Conservation (phyloP, 2,888 invertebrate genomes). For the Trachelus tabidus region DNA sequence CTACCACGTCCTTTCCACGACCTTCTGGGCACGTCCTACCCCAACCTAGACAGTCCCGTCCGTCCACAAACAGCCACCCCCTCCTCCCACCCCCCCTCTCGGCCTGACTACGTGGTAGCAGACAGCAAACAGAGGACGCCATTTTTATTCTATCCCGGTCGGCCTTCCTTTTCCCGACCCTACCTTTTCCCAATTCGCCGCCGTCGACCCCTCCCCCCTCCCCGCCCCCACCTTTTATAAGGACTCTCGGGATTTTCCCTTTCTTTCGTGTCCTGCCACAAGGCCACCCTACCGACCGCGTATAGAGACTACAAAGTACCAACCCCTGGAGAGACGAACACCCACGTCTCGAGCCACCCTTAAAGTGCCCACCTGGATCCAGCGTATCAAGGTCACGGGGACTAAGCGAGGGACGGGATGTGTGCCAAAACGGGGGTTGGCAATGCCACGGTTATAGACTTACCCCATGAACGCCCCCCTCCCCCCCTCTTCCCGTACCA, state of each 20-base stretch:
- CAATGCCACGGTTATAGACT: background rate
- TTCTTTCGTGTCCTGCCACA: background rate
- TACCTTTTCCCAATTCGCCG: slow-evolving; percentile 14
- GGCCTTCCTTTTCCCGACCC: slow-evolving; percentile 15
- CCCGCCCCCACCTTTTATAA: background rate
- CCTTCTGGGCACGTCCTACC: slow-evolving; percentile 59
- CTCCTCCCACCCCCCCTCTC: background rate
- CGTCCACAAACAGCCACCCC: slow-evolving; percentile 39
- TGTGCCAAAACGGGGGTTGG: background rate
- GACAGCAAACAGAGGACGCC: background rate
- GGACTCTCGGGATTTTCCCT: background rate
- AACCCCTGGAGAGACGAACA: background rate
- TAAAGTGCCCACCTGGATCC: background rate
- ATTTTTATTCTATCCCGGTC: slow-evolving; percentile 18
- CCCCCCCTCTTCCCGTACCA: background rate
- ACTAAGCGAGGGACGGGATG: background rate
- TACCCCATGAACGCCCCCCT: background rate
- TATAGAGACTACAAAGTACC: background rate
- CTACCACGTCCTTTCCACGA: slow-evolving; percentile 49
- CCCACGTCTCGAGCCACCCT: background rate
- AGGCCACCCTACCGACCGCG: background rate
- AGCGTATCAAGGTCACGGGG: background rate
- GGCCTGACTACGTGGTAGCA: too few species aligned
- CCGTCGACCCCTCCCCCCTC: background rate
- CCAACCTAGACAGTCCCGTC: slow-evolving; percentile 51